These are phyloP conservation scores for Indri indri DNA, from an alignment of 2,113 vertebrate species.

Conservation along the genomic window DNA sequence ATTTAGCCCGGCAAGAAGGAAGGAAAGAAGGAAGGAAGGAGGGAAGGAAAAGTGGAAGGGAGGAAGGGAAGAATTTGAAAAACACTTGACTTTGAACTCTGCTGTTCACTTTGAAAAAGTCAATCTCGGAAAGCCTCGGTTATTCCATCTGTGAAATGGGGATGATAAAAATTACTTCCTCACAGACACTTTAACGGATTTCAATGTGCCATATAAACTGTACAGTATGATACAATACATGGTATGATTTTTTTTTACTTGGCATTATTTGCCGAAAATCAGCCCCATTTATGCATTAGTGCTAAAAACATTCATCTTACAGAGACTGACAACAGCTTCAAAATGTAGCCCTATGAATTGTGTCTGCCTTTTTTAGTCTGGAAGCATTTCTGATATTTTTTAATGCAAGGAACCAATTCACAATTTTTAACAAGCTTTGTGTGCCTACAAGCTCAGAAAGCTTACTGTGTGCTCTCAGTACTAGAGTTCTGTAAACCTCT, in stretches of 20 bases:
- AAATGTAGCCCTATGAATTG: not conserved
- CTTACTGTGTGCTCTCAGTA: not conserved
- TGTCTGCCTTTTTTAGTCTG: not conserved
- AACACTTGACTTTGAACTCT: not conserved
- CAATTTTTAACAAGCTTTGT: not conserved
- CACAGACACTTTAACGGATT: not conserved
- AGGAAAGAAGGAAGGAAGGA: not conserved
- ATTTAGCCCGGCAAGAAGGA: not conserved
- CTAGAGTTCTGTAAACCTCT: slow-evolving; percentile 37
- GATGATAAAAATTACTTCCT: slow-evolving; percentile 30
- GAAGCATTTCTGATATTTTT: slow-evolving; percentile 60
- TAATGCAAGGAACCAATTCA: slow-evolving; percentile 19
- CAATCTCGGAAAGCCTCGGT: not conserved
- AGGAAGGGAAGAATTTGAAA: not conserved
- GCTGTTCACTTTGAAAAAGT: slow-evolving; percentile 17
- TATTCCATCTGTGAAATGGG: slow-evolving; percentile 26
- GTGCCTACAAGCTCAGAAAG: slow-evolving; percentile 24
- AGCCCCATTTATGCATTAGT: not conserved
- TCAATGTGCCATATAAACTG: not conserved
- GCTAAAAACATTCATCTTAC: slow-evolving; percentile 16
- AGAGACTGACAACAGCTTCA: slow-evolving; percentile 36
- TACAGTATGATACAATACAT: not conserved
- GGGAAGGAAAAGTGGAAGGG: not conserved
- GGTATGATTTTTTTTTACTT: not conserved
- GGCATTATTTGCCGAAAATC: not conserved